phyloP scores from a whole-genome alignment of 1,140 invertebrate genomes.

The Pygmarrhopalites habei region DNA sequence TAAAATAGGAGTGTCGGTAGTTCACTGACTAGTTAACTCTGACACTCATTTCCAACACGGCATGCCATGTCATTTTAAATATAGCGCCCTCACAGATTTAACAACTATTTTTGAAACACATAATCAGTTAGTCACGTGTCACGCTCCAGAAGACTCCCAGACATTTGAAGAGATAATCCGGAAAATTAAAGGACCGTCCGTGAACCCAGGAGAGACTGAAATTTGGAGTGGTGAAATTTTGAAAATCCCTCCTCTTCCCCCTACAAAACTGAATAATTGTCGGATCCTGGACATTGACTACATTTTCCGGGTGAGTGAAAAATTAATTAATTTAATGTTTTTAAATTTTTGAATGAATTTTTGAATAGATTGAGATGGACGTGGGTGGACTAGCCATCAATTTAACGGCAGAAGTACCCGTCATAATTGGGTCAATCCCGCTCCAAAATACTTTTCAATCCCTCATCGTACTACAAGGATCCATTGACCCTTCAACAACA shows the following conservation, averaged over 20 bases:
- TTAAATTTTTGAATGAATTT: not conserved
- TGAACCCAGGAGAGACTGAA: conserved; percentile 17
- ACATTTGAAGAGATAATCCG: not conserved
- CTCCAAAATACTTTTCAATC: conserved; percentile 1
- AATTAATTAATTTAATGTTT: not conserved
- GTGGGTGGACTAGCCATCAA: conserved; percentile 21
- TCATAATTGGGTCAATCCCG: conserved; percentile 27
- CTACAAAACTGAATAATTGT: conserved; percentile 19
- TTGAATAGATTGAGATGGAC: conserved; percentile 24
- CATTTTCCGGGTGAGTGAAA: conserved; percentile 9
- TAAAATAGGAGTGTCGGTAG: too few relatives aligned
- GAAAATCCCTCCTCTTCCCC: conserved; percentile 23
- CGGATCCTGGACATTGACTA: conserved; percentile 26
- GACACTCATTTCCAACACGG: too few relatives aligned
- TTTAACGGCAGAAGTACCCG: conserved; percentile 8
- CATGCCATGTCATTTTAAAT: too few relatives aligned
- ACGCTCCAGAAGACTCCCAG: conserved; percentile 14
- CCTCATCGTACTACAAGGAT: not conserved
- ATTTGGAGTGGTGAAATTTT: conserved; percentile 10
- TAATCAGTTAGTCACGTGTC: conserved; percentile 24
- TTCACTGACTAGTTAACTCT: too few relatives aligned
- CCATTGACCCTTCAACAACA: not conserved
- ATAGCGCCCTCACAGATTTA: too few relatives aligned
- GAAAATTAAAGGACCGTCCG: not conserved
- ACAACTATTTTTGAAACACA: too few relatives aligned